Conservation (phyloP, 2,113 vertebrate species). For the Illadopsis cleaveri region DNA sequence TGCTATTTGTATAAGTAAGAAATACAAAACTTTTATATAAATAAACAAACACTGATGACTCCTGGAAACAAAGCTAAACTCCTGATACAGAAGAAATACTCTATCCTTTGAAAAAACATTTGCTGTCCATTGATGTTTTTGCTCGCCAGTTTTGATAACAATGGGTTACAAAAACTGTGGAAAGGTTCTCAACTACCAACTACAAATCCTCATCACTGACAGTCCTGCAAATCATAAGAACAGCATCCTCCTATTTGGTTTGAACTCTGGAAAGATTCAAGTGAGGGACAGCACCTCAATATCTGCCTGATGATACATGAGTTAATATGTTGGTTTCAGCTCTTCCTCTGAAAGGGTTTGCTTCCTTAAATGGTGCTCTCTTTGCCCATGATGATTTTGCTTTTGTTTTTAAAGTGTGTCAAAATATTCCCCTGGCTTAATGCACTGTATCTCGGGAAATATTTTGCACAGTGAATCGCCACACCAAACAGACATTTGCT, state of each 20-base stretch:
- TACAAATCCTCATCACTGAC: neutral
- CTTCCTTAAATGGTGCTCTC: neutral
- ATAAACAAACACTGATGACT: neutral
- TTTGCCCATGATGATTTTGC: neutral
- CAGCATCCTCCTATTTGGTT: neutral
- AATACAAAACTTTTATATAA: neutral
- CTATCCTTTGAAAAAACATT: neutral
- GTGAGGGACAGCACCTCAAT: neutral
- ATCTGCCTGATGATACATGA: neutral
- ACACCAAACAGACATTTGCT: slow-evolving; percentile 60
- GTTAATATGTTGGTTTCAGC: neutral
- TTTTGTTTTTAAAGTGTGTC: slow-evolving; percentile 40
- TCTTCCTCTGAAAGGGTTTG: neutral
- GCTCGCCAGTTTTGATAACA: neutral
- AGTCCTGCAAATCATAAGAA: neutral
- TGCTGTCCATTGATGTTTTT: neutral
- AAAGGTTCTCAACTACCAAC: neutral
- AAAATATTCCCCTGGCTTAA: slow-evolving; percentile 30
- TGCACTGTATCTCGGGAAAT: slow-evolving; percentile 28
- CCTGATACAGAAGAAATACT: neutral
- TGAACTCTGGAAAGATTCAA: neutral
- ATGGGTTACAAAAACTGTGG: neutral
- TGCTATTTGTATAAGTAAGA: neutral
- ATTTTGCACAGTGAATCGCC: slow-evolving; percentile 14
- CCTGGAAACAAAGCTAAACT: neutral